Conservation (phyloP, 2,888 invertebrate genomes). For the Cephus spinipes region DNA sequence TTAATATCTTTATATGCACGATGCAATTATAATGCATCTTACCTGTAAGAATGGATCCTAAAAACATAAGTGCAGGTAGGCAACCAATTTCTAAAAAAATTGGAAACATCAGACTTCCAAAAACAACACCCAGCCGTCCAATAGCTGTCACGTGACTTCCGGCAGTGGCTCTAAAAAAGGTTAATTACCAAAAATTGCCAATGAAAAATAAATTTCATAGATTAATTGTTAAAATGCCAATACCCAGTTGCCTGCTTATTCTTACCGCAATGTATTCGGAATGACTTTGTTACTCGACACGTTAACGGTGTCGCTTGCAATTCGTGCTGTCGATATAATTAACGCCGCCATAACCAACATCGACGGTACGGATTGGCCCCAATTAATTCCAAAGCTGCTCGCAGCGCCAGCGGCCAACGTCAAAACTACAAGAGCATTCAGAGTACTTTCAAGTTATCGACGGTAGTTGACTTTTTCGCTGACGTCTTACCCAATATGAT, state of each 20-base stretch:
- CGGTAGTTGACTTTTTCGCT: no score
- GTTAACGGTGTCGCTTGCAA: conserved; percentile 67
- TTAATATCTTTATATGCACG: no score
- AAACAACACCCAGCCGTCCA: conserved; percentile 74
- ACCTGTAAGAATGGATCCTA: conserved; percentile 72
- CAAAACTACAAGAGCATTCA: no score
- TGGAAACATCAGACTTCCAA: conserved; percentile 77
- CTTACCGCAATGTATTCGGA: conserved; percentile 23
- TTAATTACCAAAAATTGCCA: no score
- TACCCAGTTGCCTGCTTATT: no score
- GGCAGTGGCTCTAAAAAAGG: no score
- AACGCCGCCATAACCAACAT: conserved; percentile 23
- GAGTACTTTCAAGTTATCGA: no score
- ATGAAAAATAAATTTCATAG: no score
- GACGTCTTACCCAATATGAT: conserved; percentile 48
- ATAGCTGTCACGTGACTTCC: conserved; percentile 21
- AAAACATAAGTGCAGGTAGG: conserved; percentile 76
- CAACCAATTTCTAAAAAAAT: conserved; percentile 75
- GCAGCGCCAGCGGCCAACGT: no score
- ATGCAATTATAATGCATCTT: no score
- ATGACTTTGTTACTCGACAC: conserved; percentile 54
- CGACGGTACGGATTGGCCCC: conserved; percentile 18
- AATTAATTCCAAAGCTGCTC: conserved; percentile 20
- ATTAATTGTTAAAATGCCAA: no score
- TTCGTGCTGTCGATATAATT: conserved; percentile 35